Conservation (phyloP, 2,113 vertebrate genomes). For the Cinclus cinclus region DNA sequence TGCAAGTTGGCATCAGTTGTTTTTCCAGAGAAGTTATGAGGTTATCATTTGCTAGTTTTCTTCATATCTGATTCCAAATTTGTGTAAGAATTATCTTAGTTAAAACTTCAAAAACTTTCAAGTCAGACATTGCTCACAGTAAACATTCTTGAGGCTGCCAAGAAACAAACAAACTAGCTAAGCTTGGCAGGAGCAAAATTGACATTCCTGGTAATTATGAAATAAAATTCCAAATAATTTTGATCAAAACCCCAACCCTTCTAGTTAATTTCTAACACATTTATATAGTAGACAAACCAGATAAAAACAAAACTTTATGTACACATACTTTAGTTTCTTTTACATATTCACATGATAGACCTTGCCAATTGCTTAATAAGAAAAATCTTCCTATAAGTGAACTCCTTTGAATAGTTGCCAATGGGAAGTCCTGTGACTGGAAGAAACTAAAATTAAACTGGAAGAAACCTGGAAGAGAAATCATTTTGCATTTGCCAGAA, state of each 20-base stretch:
- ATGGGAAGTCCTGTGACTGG: neutral
- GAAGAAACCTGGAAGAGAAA: neutral
- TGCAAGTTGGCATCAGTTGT: neutral
- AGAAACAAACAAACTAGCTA: neutral
- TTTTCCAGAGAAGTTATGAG: neutral
- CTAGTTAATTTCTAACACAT: neutral
- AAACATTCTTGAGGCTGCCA: neutral
- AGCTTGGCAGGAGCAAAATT: neutral
- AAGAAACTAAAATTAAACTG: slow-evolving; percentile 19
- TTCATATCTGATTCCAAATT: neutral
- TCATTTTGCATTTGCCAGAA: neutral
- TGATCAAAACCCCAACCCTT: neutral
- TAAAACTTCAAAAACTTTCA: neutral
- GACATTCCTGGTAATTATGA: neutral
- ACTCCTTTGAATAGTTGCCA: neutral
- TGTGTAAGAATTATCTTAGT: neutral
- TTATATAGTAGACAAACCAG: neutral
- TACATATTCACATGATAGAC: neutral
- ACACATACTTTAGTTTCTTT: neutral
- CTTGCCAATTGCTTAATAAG: neutral
- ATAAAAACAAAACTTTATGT: neutral
- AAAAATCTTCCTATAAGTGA: neutral
- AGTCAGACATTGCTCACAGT: neutral
- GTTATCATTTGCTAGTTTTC: neutral
- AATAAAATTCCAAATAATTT: neutral